Evolutionary conservation across 30 jellyfish, hydroid and myxozoan genomes (phyloP).

Genomic region (Sanderia malayensis): DNA sequence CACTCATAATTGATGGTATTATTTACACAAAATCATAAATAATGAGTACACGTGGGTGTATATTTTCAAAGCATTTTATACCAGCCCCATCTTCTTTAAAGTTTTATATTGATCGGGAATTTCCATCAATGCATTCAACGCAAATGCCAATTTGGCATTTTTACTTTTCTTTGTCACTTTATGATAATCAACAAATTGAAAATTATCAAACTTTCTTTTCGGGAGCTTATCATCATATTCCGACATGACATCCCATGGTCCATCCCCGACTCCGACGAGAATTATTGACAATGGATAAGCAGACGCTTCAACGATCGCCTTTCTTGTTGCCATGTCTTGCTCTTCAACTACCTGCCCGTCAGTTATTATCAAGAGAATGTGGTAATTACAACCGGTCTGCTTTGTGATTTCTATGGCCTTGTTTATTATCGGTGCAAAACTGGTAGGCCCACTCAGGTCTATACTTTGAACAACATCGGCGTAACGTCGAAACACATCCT

Average conservation of each 20-base stretch:
- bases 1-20: no score
- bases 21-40: no score
- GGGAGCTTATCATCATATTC: conserved; percentile 81
- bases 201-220: conserved; percentile 72
- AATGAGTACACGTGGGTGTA: no score
- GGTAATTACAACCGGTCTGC: conserved; percentile 39
- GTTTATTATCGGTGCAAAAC: conserved; percentile 74
- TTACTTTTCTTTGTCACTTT: conserved; percentile 56
- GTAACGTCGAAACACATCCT: conserved; percentile 55
- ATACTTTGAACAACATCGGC: conserved; percentile 57
- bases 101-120: conserved; percentile 88
- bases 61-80: conserved; percentile 13
- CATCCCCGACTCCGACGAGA: conserved; percentile 94
- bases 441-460: conserved; percentile 91
- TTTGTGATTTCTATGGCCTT: conserved; percentile 67
- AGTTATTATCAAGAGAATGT: conserved; percentile 67
- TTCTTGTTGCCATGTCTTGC: conserved; percentile 65
- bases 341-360: conserved; percentile 91
- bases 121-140: conserved; percentile 88
- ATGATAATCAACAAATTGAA: conserved; percentile 82
- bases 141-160: conserved; percentile 71
- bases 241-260: conserved; percentile 87
- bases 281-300: conserved; percentile 73
- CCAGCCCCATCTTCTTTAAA: conserved; percentile 60
- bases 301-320: conserved; percentile 81